Evolutionary conservation across 2,888 invertebrate species (phyloP), one percentile per base, ranked within the genome.

Genomic region (Lycocerus yunnanus): DNA sequence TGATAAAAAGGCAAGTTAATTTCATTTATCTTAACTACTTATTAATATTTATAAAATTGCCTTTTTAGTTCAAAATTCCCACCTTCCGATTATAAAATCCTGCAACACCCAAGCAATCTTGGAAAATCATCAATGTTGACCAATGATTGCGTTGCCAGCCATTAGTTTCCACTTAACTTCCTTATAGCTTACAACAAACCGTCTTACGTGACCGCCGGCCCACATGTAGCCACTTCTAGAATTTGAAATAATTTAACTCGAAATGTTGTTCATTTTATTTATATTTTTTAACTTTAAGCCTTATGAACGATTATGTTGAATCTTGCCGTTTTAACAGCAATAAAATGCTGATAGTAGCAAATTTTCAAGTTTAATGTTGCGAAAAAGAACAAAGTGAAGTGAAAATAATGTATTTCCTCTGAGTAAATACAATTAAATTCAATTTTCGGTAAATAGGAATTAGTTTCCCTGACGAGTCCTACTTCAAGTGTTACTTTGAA

Each of bases 401-500:
- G 76, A 71, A 73, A 76, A 73, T 76, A 76, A 76, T 76, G 76
- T 71, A 76, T 73, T 75, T 75, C 73, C 71, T 71, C 68, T 59
- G 72, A 68, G 76, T 74, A 74, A 76, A 76, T 73, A 74, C 76
- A 76, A 76, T 76, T 76, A 76, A 76, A 76, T 76, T 76, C 76
- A 76, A 76, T 76, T 76, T 73, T 74, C 76, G 67, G 58, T 73
- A 73, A 76, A 76, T 71, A 74, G 73, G 74, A 74, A 76, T 75
- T 75, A 75, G 75, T 68, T 61, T 70, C 58, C 74, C 73, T 76
- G 76, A 78, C 76, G 74, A 73, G 73, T 66, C 74, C 67, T 73
- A 72, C 74, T 76, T 71, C 75, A 76, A 77, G 78, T 77, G 78
- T 78, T 77, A 74, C 77, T 77, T 74, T 77, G 77, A 78, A 78